A percentile compares a stretch with the other conserved stretches of the same genome.
Evolutionary conservation across 2,797 vertebrate genomes (phyloP).

Genomic region (Sebastes trivittatus): DNA sequence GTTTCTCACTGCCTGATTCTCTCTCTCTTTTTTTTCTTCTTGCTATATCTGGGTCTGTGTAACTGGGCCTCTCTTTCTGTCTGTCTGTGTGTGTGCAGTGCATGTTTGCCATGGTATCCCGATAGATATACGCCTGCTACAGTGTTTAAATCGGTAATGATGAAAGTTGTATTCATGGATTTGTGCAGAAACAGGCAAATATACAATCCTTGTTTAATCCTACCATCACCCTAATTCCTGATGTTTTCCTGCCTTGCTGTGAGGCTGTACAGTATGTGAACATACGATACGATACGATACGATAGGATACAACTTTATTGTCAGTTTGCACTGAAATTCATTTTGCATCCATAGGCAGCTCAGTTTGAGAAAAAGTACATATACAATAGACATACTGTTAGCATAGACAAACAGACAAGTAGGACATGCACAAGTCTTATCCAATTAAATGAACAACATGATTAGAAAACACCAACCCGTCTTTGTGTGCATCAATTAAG

Average conservation of each 20-base stretch:
- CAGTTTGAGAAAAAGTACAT: too few relatives aligned
- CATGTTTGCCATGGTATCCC: slow-evolving; percentile 3
- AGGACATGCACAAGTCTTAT: background rate
- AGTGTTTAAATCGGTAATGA: slow-evolving; percentile 23
- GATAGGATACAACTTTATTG: too few relatives aligned
- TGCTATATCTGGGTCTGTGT: slow-evolving; percentile 46
- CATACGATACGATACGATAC: too few relatives aligned
- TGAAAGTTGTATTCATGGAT: slow-evolving; percentile 37
- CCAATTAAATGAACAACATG: slow-evolving; percentile 11
- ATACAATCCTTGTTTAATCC: slow-evolving; percentile 25
- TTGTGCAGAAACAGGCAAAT: background rate
- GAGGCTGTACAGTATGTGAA: background rate
- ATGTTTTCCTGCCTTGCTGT: background rate
- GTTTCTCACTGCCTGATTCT: slow-evolving; percentile 44
- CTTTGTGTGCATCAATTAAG: background rate
- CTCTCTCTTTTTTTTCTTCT: background rate
- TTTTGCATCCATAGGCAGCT: too few relatives aligned
- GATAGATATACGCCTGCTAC: slow-evolving; percentile 13
- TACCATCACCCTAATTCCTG: background rate
- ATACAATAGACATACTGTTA: too few relatives aligned
- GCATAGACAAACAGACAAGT: too few relatives aligned
- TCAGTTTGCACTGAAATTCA: too few relatives aligned
- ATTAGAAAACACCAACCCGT: background rate
- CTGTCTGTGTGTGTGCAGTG: background rate
- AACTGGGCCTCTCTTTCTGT: slow-evolving; percentile 33